Percentiles rank a stretch among this genome's conserved stretches.
Conservation (phyloP, 2,888 invertebrate species). For the Hirtodrosophila duncani region DNA sequence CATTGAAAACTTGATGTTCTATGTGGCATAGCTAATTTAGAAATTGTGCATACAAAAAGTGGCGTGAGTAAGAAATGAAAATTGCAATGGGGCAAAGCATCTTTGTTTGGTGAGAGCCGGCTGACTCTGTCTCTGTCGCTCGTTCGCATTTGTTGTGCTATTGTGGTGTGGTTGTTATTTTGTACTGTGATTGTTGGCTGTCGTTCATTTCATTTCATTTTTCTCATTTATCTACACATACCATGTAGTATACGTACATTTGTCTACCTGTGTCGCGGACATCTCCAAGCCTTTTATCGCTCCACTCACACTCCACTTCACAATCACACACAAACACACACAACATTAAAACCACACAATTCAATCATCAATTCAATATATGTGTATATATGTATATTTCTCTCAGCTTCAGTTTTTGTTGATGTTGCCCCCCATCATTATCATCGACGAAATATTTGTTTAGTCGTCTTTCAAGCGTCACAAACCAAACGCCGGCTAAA, state of each 20-base stretch:
- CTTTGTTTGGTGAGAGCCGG: conserved; percentile 12
- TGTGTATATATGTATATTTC: too few relatives aligned
- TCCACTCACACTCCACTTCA: conserved; percentile 2
- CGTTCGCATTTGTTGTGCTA: conserved; percentile 14
- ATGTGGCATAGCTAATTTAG: conserved; percentile 12
- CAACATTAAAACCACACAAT: too few relatives aligned
- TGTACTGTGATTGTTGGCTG: conserved; percentile 21
- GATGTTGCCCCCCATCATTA: too few relatives aligned
- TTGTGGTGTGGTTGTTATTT: conserved; percentile 12
- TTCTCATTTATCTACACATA: conserved; percentile 8
- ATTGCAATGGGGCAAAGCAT: conserved; percentile 1
- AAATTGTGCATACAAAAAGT: conserved; percentile 26
- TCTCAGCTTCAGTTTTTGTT: conserved; percentile 26
- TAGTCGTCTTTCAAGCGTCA: conserved; percentile 47
- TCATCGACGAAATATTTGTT: conserved; percentile 49
- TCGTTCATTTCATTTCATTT: conserved; percentile 7
- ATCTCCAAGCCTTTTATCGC: conserved; percentile 29
- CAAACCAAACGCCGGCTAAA: conserved; percentile 40
- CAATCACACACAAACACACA: conserved; percentile 29
- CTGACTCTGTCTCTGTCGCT: conserved; percentile 5
- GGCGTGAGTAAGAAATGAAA: conserved; percentile 50
- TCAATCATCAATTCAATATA: conserved; percentile 23
- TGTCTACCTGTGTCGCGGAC: background rate
- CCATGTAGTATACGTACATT: conserved; percentile 9
- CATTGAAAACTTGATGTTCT: conserved; percentile 1